Evolutionary conservation across 2,113 vertebrate species (phyloP).

Genomic region (Takifugu flavidus): DNA sequence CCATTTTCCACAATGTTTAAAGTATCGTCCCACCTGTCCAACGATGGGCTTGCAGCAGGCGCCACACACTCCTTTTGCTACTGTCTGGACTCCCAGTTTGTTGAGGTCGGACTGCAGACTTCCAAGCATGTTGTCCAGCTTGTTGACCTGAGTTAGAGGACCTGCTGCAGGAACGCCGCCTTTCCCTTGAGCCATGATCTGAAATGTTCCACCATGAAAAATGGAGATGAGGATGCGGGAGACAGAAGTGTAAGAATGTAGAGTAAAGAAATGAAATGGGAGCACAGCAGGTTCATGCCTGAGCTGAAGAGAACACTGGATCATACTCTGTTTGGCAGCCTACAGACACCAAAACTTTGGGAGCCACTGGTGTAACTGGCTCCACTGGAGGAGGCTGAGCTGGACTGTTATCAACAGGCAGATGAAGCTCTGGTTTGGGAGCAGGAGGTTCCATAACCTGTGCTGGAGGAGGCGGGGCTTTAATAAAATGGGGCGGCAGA

Average conservation of each 20-base stretch:
- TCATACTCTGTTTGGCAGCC: slow-evolving; percentile 91
- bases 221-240: not conserved
- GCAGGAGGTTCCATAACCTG: slow-evolving; percentile 32
- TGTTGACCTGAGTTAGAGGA: slow-evolving; percentile 87
- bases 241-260: not conserved
- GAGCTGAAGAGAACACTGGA: slow-evolving; percentile 78
- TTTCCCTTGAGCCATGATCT: slow-evolving; percentile 96
- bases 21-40: slow-evolving; percentile 83
- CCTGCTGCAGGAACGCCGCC: slow-evolving; percentile 73
- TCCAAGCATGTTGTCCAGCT: slow-evolving; percentile 97
- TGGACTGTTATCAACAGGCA: slow-evolving; percentile 42
- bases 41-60: slow-evolving; percentile 98
- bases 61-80: slow-evolving; percentile 96
- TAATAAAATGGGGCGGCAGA: slow-evolving; percentile 28
- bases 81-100: slow-evolving; percentile 92
- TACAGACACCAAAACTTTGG: slow-evolving; percentile 81
- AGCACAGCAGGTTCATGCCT: slow-evolving; percentile 75
- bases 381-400: slow-evolving; percentile 56
- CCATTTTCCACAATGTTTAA: not conserved
- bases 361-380: slow-evolving; percentile 41
- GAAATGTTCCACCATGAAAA: slow-evolving; percentile 20
- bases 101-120: slow-evolving; percentile 97
- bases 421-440: slow-evolving; percentile 46
- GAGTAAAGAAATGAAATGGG: slow-evolving; percentile 17
- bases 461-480: slow-evolving; percentile 29